A percentile compares a stretch with the other conserved stretches of the same genome.
Evolutionary conservation across 2,888 invertebrate species (phyloP).

Genomic region (Lochmaea capreae): DNA sequence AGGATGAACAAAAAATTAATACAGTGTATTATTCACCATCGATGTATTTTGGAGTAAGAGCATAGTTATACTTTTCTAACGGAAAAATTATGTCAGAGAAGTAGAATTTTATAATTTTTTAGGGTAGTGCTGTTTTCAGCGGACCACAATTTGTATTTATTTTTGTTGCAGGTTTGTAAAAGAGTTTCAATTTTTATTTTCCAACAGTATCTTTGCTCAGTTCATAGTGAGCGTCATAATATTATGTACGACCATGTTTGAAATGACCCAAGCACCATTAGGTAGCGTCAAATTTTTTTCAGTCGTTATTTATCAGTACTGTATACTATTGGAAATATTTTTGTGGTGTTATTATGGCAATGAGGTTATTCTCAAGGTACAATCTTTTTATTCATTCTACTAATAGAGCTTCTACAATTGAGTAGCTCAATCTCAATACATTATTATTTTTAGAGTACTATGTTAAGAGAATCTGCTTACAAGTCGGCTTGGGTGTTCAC

Average conservation of each 20-base stretch:
- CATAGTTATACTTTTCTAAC: background rate
- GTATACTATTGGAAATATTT: conserved; percentile 70
- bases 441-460: conserved; percentile 11
- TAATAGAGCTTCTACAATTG: too few relatives aligned
- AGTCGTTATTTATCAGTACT: conserved; percentile 68
- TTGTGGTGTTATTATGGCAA: conserved; percentile 67
- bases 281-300: conserved; percentile 62
- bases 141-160: too few relatives aligned
- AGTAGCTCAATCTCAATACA: too few relatives aligned
- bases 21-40: conserved; percentile 41
- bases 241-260: background rate
- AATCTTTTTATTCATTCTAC: background rate
- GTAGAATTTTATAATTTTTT: too few relatives aligned
- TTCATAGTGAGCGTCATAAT: conserved; percentile 44
- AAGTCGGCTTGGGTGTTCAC: background rate
- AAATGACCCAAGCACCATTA: conserved; percentile 41
- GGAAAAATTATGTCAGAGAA: too few relatives aligned
- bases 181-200: conserved; percentile 41
- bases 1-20: conserved; percentile 33
- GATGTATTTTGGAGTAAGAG: conserved; percentile 44
- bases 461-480: background rate
- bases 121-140: too few relatives aligned
- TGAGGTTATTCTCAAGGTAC: conserved; percentile 18
- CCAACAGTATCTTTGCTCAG: conserved; percentile 38
- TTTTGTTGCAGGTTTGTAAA: conserved; percentile 38